Percentiles rank a stretch among this genome's conserved stretches.
Evolutionary conservation across 2,888 invertebrate species (phyloP).

Genomic region (Synergus laeviventris): DNA sequence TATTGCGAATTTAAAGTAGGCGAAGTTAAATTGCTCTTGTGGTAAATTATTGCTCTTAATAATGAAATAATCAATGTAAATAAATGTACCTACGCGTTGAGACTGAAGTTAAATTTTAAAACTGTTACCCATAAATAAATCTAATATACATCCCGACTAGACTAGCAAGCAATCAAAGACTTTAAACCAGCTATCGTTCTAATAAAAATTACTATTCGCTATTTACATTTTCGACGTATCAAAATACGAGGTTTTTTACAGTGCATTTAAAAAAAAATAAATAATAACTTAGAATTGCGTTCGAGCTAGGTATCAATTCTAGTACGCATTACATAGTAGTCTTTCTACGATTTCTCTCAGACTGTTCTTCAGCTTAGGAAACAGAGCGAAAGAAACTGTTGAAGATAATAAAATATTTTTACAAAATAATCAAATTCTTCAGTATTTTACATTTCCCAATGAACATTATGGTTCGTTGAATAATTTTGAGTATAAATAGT

Average conservation of each 20-base stretch:
- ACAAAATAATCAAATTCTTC: neutral
- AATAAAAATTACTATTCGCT: conserved; percentile 54
- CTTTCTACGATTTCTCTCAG: neutral
- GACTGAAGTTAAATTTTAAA: conserved; percentile 18
- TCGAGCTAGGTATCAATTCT: conserved; percentile 17
- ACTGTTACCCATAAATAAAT: conserved; percentile 43
- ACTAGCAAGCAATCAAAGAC: conserved; percentile 68
- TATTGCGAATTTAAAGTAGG: no score
- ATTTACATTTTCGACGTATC: conserved; percentile 53
- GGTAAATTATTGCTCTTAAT: no score
- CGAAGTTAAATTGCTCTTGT: no score
- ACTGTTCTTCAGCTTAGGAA: neutral
- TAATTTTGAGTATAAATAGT: conserved; percentile 34
- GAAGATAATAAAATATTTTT: conserved; percentile 29
- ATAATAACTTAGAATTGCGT: conserved; percentile 56
- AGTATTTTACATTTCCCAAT: neutral
- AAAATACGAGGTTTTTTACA: conserved; percentile 52
- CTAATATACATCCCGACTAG: conserved; percentile 64
- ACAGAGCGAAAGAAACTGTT: conserved; percentile 44
- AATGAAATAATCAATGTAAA: neutral
- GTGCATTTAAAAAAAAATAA: conserved; percentile 52
- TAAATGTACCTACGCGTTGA: conserved; percentile 40
- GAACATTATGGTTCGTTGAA: conserved; percentile 17
- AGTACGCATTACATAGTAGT: conserved; percentile 4
- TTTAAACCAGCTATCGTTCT: conserved; percentile 56